Percentiles rank a stretch among this genome's conserved stretches.
phyloP scores from a whole-genome alignment of 2,113 vertebrate species.

The Mungos mungo region DNA sequence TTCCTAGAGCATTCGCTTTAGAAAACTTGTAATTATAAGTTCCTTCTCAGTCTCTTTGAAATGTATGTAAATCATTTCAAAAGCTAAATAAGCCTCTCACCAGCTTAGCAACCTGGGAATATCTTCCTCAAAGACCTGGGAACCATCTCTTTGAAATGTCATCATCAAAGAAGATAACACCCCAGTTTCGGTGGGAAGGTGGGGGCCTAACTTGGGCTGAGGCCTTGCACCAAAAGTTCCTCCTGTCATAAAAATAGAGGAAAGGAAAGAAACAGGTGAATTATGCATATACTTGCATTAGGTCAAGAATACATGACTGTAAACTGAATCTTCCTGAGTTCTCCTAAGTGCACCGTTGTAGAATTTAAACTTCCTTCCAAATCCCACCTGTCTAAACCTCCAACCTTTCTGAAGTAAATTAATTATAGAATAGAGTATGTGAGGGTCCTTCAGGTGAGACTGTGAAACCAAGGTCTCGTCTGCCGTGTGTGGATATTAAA shows the following conservation, averaged over 20 bases:
- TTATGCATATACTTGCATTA: neutral
- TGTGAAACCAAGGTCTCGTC: constrained; percentile 34
- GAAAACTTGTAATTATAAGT: constrained; percentile 11
- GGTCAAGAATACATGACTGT: neutral
- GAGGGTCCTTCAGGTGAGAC: constrained; percentile 57
- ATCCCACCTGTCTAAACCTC: constrained; percentile 57
- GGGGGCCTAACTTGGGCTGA: neutral
- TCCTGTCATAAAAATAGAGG: neutral
- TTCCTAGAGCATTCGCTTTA: neutral
- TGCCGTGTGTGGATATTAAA: constrained; percentile 32
- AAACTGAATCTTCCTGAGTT: neutral
- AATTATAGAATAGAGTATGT: constrained; percentile 48
- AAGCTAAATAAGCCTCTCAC: neutral
- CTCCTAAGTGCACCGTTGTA: neutral
- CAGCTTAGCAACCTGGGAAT: neutral
- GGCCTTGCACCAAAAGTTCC: neutral
- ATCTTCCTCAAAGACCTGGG: neutral
- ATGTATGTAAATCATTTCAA: neutral
- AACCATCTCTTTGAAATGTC: constrained; percentile 3
- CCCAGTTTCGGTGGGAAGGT: neutral
- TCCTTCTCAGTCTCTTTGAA: constrained; percentile 26
- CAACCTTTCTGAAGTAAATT: constrained; percentile 59
- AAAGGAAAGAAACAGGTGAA: neutral
- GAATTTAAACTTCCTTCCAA: constrained; percentile 51
- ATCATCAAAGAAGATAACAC: neutral